phyloP scores from a whole-genome alignment of 2,113 vertebrate species.

The Nestor notabilis region DNA sequence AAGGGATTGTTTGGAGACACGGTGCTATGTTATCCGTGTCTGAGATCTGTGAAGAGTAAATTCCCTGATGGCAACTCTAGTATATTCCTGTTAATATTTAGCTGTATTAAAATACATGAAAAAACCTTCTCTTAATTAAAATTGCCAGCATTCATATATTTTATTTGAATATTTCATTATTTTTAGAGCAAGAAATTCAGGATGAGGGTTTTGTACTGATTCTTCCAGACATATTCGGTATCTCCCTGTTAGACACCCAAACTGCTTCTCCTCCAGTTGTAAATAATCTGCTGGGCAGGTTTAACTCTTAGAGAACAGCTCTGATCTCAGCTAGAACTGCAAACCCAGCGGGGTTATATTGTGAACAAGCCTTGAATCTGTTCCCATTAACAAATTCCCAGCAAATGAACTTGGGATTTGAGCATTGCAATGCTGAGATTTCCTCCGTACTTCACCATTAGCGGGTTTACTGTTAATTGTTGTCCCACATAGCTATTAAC shows the following conservation, averaged over 20 bases:
- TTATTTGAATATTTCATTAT: accelerated
- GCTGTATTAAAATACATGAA: not conserved
- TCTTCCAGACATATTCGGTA: not conserved
- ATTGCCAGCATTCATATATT: not conserved
- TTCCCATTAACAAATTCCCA: not conserved
- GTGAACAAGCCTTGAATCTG: not conserved
- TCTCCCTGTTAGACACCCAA: not conserved
- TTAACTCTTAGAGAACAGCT: not conserved
- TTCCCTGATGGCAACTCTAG: not conserved
- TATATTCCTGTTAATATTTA: not conserved
- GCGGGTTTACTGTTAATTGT: not conserved
- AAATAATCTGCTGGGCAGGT: not conserved
- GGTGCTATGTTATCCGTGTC: not conserved
- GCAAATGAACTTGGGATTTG: not conserved
- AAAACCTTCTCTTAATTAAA: not conserved
- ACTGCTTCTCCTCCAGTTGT: not conserved
- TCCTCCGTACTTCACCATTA: not conserved
- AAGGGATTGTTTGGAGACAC: not conserved
- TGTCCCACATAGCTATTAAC: not conserved
- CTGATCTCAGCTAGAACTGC: not conserved
- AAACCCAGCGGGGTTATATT: not conserved
- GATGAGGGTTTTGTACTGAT: not conserved
- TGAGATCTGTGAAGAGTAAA: not conserved
- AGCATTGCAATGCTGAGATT: not conserved
- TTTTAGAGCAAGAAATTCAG: not conserved